Evolutionary conservation across 1,140 invertebrate species (phyloP), one percentile per base, ranked within the genome.

Genomic region (Temnothorax longispinosus): DNA sequence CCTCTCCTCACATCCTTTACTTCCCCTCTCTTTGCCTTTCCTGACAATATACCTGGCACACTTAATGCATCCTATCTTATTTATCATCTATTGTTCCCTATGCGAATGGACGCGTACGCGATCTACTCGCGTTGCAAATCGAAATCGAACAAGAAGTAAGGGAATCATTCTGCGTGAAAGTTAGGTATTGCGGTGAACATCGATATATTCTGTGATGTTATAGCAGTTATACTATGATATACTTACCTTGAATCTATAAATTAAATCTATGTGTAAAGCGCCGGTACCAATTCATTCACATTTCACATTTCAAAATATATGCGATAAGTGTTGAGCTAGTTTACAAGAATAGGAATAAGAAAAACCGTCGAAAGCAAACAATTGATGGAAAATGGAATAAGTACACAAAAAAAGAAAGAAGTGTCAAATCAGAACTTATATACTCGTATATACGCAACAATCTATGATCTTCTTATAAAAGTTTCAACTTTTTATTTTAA

Each of bases 1-100:
- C 27, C 54, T 60, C 54, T 60, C 41, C n/a, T 60, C 18, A 8
- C 10, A 75, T 75, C 32, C 27, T 38, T 32, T 35, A 38, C 7
- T 15, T 82, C 56, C 56, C 32, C 52, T 62, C 80, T 50, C 54
- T 47, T 84, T 47, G 27, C 13, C 65, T 74, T 47, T 50, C n/a
- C 8, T 56, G 0, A 71, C 38, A 71, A 56, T 80, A 52, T 74
- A 74, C 52, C 38, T 75, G 72, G 13, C 32, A 75, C 38, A 27
- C 35, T 65, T 35, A 69, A 65, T 10, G 44, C 60, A 78, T 78
- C 38, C 32, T n/a, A 1, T 56, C 27, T 21, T 27, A 27, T 27
- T 54, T 11, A 18, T 80, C 52, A 52, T 4, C 47, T 67, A 65
- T 65, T 65, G 44, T 38, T 58, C 54, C 21, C 18, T 27, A 21